Evolutionary conservation across 2,888 invertebrate genomes (phyloP).

Genomic region (Drosophila stalkeri): DNA sequence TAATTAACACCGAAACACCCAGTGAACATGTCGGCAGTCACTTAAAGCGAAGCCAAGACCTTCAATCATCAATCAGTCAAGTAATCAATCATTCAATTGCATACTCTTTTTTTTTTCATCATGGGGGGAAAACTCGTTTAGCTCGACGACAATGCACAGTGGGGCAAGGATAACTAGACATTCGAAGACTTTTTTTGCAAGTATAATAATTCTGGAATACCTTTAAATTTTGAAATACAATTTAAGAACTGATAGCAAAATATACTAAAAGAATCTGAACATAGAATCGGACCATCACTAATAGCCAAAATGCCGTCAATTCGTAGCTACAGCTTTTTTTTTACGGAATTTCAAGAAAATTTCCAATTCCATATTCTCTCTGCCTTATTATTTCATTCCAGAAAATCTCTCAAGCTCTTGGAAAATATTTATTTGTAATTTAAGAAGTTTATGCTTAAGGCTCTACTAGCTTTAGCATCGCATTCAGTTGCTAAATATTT

Average conservation of each 20-base stretch:
- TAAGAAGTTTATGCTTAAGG: no score
- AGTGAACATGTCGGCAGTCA: conserved; percentile 82
- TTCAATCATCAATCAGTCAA: conserved; percentile 81
- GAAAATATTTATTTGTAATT: background rate
- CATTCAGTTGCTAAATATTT: background rate
- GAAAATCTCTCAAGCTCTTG: background rate
- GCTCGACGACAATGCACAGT: conserved; percentile 15
- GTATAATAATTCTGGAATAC: background rate
- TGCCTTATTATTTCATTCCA: background rate
- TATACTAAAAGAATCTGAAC: no score
- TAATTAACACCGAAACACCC: conserved; percentile 82
- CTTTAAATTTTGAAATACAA: background rate
- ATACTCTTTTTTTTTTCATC: conserved; percentile 40
- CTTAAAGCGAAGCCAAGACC: conserved; percentile 73
- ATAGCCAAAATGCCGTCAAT: no score
- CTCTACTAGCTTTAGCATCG: background rate
- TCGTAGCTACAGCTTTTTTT: no score
- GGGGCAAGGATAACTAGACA: background rate
- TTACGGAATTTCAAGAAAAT: no score
- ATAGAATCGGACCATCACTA: no score
- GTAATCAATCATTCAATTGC: conserved; percentile 75
- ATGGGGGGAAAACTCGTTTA: conserved; percentile 39
- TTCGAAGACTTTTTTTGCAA: no score
- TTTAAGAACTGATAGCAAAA: no score
- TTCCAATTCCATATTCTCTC: no score